phyloP scores from a whole-genome alignment of 2,888 invertebrate genomes.

The Nomada lathburiana region DNA sequence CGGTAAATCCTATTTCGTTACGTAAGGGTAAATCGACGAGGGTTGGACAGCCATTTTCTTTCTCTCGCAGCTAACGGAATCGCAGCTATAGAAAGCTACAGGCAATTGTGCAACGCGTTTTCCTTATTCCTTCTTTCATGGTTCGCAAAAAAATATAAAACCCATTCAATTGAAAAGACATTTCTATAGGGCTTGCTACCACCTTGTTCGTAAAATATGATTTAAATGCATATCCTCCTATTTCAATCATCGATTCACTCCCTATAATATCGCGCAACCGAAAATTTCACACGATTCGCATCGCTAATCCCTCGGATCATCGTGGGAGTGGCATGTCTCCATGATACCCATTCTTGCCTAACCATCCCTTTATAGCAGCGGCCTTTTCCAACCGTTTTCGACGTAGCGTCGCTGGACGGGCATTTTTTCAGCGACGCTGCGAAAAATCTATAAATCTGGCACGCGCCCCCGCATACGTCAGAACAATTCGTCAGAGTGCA shows the following conservation, averaged over 20 bases:
- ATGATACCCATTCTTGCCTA: background rate
- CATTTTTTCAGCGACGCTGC: conserved; percentile 51
- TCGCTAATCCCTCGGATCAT: background rate
- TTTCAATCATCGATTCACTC: too few species aligned
- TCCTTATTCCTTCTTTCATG: too few species aligned
- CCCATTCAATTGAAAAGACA: too few species aligned
- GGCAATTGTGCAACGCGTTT: too few species aligned
- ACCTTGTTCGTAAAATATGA: too few species aligned
- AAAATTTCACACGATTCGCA: background rate
- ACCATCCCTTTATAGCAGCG: conserved; percentile 8
- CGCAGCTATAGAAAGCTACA: background rate
- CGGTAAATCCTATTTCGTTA: background rate
- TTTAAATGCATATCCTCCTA: too few species aligned
- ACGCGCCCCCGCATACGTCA: conserved; percentile 63
- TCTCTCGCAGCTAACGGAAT: background rate
- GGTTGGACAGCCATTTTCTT: conserved; percentile 1
- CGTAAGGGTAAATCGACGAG: background rate
- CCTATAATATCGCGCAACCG: too few species aligned
- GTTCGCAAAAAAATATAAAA: too few species aligned
- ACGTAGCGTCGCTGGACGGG: background rate
- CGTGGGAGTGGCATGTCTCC: too few species aligned
- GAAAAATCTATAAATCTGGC: conserved; percentile 69
- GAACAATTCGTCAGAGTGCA: conserved; percentile 70
- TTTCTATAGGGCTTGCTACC: too few species aligned
- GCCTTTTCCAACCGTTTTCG: background rate